Base-by-base conservation (phyloP, 2,113 vertebrate genomes). In the Ameiurus melas region DNA sequence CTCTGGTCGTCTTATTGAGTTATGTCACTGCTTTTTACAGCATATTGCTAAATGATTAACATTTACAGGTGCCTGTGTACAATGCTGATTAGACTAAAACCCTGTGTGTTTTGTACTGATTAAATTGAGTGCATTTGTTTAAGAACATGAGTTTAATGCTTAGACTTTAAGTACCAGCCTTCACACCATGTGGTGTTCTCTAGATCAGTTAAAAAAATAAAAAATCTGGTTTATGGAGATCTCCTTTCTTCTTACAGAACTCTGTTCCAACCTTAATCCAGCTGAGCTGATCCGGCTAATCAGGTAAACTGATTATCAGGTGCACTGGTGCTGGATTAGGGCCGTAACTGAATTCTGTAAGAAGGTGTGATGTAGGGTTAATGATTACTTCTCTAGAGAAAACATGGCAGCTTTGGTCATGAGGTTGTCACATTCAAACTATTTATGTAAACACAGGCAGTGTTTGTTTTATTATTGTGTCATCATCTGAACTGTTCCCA, bases 1-100 rank as follows among this genome's bases (percentile, higher is more conserved):
- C 8, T 75, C 55, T 68, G 78, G 71, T 27, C 82, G 81, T 16
- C 36, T 39, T 84, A 53, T 70, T 79, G 80, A 84, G 53, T 84
- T 16, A 58, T 64, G 30, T 53, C 58, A 43, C 75, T 55, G 58
- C 82, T 88, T 85, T 84, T 60, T 60, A 84, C 71, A 87, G 81
- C 89, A 84, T 83, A 70, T 85, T 70, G 47, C 33, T 84, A 64
- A 71, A 68, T 62, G 57, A 62, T 17, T 5, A 89, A 43, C 62
- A 87, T 84, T 70, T 87, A 51, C 22, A 70, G 13, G 36, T 53
- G 62, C 16, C 39, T 27, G 27, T 86, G 17, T 22, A 80, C 47
- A 80, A 77, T 70, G 30, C 71, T 79, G 51, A 83, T 53, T 57
- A 58, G 47, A 85, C 83, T 70, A 13, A 87, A 89, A 57, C 0